Evolutionary conservation across 2,888 invertebrate species (phyloP).

Genomic region (Zygogramma bicolorata): DNA sequence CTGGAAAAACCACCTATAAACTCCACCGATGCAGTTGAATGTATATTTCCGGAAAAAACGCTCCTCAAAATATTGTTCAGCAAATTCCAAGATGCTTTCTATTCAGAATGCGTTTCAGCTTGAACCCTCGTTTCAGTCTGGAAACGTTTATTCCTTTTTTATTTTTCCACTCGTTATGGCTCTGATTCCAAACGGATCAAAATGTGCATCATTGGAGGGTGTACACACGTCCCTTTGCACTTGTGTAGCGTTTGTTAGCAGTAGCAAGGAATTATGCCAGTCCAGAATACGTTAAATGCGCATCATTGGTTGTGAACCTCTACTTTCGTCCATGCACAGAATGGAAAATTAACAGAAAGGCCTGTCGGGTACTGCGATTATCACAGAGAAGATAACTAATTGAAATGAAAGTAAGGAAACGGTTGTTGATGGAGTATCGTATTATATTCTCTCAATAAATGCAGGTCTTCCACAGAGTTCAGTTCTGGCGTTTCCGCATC

Average conservation of each 20-base stretch:
- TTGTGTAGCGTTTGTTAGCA: background rate
- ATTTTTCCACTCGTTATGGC: background rate
- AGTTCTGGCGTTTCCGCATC: too few species aligned
- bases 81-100: conserved; percentile 19
- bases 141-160: background rate
- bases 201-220: background rate
- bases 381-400: too few species aligned
- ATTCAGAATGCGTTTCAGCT: conserved; percentile 36
- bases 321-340: too few species aligned
- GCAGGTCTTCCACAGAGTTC: too few species aligned
- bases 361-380: too few species aligned
- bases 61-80: background rate
- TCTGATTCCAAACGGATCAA: background rate
- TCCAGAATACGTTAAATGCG: too few species aligned
- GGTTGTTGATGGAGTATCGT: too few species aligned
- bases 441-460: too few species aligned
- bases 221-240: background rate
- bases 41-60: background rate
- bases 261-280: background rate
- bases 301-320: too few species aligned
- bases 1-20: too few species aligned
- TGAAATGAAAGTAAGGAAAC: too few species aligned
- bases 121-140: conserved; percentile 30
- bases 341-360: too few species aligned
- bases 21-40: background rate